Evolutionary conservation across 2,113 vertebrate genomes (phyloP).

Genomic region (Oncorhynchus kisutch): DNA sequence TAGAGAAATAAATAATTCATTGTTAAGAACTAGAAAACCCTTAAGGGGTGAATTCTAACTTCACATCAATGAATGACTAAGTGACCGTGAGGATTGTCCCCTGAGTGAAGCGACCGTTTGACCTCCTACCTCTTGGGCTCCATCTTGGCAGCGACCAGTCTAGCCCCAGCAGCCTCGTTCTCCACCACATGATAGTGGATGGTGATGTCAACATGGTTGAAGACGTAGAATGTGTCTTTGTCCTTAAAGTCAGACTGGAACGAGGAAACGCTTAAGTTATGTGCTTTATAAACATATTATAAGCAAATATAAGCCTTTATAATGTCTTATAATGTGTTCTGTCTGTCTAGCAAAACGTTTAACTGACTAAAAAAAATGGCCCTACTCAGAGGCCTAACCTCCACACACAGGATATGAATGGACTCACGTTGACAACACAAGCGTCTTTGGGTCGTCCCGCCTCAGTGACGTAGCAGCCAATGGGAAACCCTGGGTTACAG

Average conservation of each 20-base stretch:
- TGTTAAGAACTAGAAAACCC: too few relatives aligned
- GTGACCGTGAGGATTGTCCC: too few relatives aligned
- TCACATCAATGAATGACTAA: too few relatives aligned
- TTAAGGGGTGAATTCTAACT: too few relatives aligned
- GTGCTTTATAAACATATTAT: too few relatives aligned
- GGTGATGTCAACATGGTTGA: slow-evolving; percentile 93
- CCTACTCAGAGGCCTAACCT: too few relatives aligned
- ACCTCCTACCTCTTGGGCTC: slow-evolving; percentile 87
- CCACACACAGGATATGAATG: background rate
- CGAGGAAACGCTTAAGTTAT: too few relatives aligned
- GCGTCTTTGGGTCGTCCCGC: slow-evolving; percentile 86
- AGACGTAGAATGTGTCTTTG: slow-evolving; percentile 90
- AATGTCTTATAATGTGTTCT: too few relatives aligned
- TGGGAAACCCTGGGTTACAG: slow-evolving; percentile 94
- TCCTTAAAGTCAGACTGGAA: slow-evolving; percentile 85
- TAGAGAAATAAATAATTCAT: too few relatives aligned
- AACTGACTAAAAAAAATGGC: too few relatives aligned
- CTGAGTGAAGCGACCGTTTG: background rate
- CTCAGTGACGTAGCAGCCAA: slow-evolving; percentile 90
- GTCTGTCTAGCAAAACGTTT: too few relatives aligned
- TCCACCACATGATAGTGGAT: slow-evolving; percentile 88
- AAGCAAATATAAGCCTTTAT: too few relatives aligned
- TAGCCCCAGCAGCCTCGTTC: slow-evolving; percentile 79
- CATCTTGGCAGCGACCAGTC: slow-evolving; percentile 92
- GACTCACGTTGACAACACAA: slow-evolving; percentile 88